Base-by-base conservation (phyloP, 2,797 vertebrate species). In the Microcaecilia unicolor region DNA sequence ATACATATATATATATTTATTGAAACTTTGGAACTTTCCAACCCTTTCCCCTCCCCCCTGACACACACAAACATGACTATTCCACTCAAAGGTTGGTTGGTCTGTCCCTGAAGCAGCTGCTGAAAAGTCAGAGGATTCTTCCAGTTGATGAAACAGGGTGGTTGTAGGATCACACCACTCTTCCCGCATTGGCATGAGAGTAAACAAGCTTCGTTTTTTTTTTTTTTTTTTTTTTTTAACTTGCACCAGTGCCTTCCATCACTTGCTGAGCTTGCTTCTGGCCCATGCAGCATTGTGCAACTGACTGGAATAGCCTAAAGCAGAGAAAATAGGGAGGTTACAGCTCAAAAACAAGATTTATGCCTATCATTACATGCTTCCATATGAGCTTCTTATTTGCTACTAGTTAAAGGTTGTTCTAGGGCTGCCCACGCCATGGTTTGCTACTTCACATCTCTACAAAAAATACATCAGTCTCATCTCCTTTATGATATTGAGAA, bases 201-300 rank as follows among this genome's bases (percentile, higher is more conserved):
- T n/a, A 37, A 22, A n/a, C 14, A 14, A 24, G 19, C 34, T 26
- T 27, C 27, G 13, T n/a, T 34, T 26, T 21, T 24, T 37, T 27
- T 28, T 34, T 34, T 15, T 17, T n/a, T n/a, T n/a, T 22, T 32
- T 15, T 14, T 15, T 15, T 14, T 75, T 94, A 99, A 81, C 92
- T 98, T 83, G 96, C 90, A 66, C 93, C 87, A 3, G 95, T 96
- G 59, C 96, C 96, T 74, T 99, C 96, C 96, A 98, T 99, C 36
- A 99, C 96, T 78, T 99, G 96, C 81, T 99, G 95, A 55, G 96
- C 95, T 61, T 99, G 96, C 58, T 99, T 99, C 79, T 98, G 96
- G 52, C 96, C 96, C 96, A 99, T 98, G 67, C 96, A 99, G 79
- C 96, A 99, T 78, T 99, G 96, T 36, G 96, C 96, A 12, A 99